Conservation (phyloP, 2,888 invertebrate species). For the Mesorhabditis spiculigera region DNA sequence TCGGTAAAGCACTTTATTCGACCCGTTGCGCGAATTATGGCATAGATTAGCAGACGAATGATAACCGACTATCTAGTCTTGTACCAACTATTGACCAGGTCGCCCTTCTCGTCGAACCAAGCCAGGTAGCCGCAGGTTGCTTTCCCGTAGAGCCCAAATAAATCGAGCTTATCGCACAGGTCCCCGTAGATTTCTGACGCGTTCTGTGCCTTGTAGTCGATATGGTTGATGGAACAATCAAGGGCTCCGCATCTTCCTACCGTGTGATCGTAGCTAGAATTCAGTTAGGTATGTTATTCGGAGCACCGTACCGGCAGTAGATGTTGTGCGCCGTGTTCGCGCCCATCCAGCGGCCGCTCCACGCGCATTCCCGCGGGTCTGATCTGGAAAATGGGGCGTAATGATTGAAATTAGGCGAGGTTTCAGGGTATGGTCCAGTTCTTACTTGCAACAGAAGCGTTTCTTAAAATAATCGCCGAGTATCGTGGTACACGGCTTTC, state of each 20-base stretch:
- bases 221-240: conserved; percentile 50
- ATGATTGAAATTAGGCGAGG: background rate
- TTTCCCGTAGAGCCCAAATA: conserved; percentile 46
- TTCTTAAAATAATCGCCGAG: conserved; percentile 49
- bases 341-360: conserved; percentile 55
- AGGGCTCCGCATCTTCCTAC: conserved; percentile 43
- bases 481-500: conserved; percentile 50
- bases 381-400: conserved; percentile 23
- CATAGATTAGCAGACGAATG: background rate
- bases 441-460: conserved; percentile 53
- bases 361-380: conserved; percentile 50
- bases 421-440: background rate
- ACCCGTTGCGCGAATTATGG: background rate
- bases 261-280: conserved; percentile 14
- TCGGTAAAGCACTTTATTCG: too few relatives aligned
- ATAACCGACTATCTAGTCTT: conserved; percentile 38
- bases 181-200: conserved; percentile 38
- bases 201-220: conserved; percentile 38
- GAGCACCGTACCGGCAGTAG: conserved; percentile 46
- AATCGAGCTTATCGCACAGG: conserved; percentile 41
- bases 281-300: conserved; percentile 10
- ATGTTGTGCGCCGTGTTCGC: conserved; percentile 51
- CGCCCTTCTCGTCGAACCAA: conserved; percentile 45
- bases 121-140: conserved; percentile 55
- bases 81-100: conserved; percentile 52